Evolutionary conservation across 2,888 invertebrate species (phyloP), one percentile per base, ranked within the genome.

Genomic region (Amiota minor): DNA sequence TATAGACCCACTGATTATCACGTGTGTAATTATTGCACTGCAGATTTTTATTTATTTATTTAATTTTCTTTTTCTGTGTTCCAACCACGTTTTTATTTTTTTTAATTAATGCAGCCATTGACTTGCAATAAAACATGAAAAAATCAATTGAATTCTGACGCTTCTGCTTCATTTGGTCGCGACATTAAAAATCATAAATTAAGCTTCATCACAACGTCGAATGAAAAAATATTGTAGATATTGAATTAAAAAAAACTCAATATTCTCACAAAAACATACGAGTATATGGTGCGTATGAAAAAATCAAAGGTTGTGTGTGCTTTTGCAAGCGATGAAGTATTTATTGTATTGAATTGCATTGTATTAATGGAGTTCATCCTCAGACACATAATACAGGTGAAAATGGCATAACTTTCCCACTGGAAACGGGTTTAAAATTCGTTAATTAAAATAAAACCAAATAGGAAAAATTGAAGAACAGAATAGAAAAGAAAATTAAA

Each of bases 91-190:
- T 35, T 2, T 35, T 35, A 35, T 18, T 49, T 23, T 49, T 50
- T 47, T 67, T 47, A 47, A 18, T 67, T 75, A 74, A 12, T 20
- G 74, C 82, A 83, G 78, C 82, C 83, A 85, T 83, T 85, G 85
- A 82, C 35, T 35, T 6, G 35, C 35, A 35, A 35, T 8, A 35
- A 6, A 4, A 35, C 35, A 35, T 35, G 81, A 85, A 84, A 82
- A 82, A 85, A 82, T 84, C 82, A 85, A 35, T 35, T 2, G 35
- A 35, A 35, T 35, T 35, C 35, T 35, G 35, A 85, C 84, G 82
- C 82, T 83, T 82, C 85, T 84, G 82, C 85, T 83, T 82, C 82
- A 82, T 85, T 82, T 85, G 82, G 85, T 84, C 85, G 85, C 82
- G 18, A 83, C 82, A 82, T 82, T 82, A 82, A 82, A 82, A 82